Conservation (phyloP, 2,113 vertebrate genomes). For the Ahaetulla prasina region DNA sequence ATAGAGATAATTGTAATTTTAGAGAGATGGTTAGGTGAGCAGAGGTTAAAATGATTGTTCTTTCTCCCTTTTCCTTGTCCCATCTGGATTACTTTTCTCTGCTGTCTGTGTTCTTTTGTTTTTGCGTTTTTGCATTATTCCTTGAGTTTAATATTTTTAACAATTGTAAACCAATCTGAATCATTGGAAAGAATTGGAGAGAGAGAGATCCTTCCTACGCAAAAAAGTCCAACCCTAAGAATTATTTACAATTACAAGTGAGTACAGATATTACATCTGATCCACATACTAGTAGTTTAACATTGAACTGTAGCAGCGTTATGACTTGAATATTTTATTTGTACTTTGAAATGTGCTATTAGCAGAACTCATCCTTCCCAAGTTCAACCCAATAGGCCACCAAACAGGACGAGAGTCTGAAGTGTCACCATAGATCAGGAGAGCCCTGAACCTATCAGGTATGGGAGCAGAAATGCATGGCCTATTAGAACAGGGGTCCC, state of each 20-base stretch:
- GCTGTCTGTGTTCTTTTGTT: background rate
- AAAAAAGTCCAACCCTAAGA: background rate
- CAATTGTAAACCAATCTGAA: background rate
- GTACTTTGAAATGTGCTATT: background rate
- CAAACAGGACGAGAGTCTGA: background rate
- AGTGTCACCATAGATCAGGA: background rate
- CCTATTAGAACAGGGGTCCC: background rate
- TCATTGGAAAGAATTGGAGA: background rate
- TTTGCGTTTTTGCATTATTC: background rate
- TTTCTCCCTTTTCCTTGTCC: background rate
- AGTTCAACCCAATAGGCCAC: background rate
- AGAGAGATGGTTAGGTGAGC: background rate
- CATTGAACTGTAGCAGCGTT: background rate
- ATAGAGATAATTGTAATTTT: background rate
- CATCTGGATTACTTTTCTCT: background rate
- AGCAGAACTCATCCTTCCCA: background rate
- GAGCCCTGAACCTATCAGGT: background rate
- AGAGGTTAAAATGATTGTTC: background rate
- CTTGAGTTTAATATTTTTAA: background rate
- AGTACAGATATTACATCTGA: background rate
- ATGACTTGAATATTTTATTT: background rate
- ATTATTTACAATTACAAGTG: background rate
- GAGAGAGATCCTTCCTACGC: background rate
- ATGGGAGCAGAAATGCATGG: background rate
- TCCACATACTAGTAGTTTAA: background rate